phyloP scores from a whole-genome alignment of 2,113 vertebrate genomes.

The Castor canadensis region DNA sequence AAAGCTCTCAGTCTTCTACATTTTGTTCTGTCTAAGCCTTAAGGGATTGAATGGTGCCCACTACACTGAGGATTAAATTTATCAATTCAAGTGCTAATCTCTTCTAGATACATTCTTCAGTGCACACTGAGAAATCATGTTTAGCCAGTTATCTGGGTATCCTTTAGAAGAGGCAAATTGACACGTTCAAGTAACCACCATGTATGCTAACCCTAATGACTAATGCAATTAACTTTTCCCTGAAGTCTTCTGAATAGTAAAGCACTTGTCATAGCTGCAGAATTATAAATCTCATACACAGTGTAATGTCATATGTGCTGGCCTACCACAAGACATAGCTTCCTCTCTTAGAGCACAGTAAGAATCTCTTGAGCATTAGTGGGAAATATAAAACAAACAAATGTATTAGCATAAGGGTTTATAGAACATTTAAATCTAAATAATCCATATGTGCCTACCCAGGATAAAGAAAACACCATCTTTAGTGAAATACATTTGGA shows the following conservation, averaged over 20 bases:
- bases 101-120: too few species aligned
- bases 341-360: neutral
- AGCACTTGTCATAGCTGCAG: accelerated
- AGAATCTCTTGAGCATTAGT: neutral
- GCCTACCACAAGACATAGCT: neutral
- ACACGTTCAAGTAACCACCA: neutral
- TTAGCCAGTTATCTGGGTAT: neutral
- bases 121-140: neutral
- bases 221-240: neutral
- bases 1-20: neutral
- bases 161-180: neutral
- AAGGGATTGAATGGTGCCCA: neutral
- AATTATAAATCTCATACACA: neutral
- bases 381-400: neutral
- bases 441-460: neutral
- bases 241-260: neutral
- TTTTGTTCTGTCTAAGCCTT: neutral
- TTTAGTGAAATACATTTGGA: neutral
- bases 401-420: neutral
- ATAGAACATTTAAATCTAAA: neutral
- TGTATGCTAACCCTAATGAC: neutral
- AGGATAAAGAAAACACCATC: neutral
- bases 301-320: accelerated
- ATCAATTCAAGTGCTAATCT: neutral
- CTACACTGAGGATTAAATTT: neutral